Base-by-base conservation (phyloP, 2,113 vertebrate species). In the Chaetodon trifascialis region DNA sequence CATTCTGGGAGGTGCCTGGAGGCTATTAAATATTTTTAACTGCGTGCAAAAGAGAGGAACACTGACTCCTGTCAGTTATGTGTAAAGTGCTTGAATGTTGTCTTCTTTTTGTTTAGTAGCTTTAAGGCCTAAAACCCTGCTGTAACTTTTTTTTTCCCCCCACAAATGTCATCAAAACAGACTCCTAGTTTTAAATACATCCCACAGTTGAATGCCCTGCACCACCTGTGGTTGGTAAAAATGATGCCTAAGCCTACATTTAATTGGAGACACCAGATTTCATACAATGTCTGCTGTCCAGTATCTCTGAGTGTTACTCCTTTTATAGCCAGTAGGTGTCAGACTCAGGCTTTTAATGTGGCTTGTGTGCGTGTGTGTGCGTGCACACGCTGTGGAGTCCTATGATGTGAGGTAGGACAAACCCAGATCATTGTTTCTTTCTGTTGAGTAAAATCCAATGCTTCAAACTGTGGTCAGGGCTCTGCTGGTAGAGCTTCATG, bases 271-370 rank as follows among this genome's bases (percentile, higher is more conserved):
- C 42, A 11, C 11, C 8, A 36, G 23, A 63, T 55, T 59, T 46
- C 7, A 73, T 11, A 21, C 2, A 62, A 12, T 30, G 12, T 15
- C 16, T 19, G 21, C 7, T 30, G 30, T 30, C 3, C 34, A 59
- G 15, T 19, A 2, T 8, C 14, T 62, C 6, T 62, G 12, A 8
- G 4, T 80, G 59, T 64, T 67, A 21, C 0, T 73, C 40, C 40
- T 60, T 5, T 38, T 49, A 19, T 49, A 42, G 34, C 88, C 91
- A 88, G 73, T 81, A 77, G 92, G 73, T 86, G 89, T 79, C 80
- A 90, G 59, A 58, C 66, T 88, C 23, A 54, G 34, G 56, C 82
- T 80, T 67, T 72, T 36, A 3, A 9, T 74, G 60, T 55, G 15
- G 59, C 8, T 11, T 7, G 4, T 25, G 46, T 30, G 30, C 3